Base-by-base conservation (phyloP, 2,797 vertebrate species). In the Triplophysa bombifrons region DNA sequence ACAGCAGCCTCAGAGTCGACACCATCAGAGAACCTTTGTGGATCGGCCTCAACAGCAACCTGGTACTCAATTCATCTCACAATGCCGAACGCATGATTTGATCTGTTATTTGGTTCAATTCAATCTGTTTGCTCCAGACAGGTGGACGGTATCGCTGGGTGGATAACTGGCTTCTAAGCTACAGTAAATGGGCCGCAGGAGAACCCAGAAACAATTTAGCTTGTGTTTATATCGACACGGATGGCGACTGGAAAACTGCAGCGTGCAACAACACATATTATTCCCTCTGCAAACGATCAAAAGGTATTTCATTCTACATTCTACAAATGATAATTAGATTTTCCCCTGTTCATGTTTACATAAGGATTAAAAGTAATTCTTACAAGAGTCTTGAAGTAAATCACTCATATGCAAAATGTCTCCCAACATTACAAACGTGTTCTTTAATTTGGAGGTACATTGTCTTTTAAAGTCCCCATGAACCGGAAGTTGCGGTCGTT, bases 31-130 rank as follows among this genome's bases (percentile, higher is more conserved):
- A 93, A 48, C 94, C 95, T 1, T 2, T 95, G 20, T 99, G 98
- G 98, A 95, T 99, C 3, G 97, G 96, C 51, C 94, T 99, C 75
- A 98, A 98, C 89, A 97, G 91, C 87, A 98, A 98, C 72, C 84
- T 95, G 96, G 98, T 99, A 94, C 92, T 88, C 1, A 48, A 11
- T 9, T 55, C 53, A 55, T 55, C 19, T 55, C 53, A 55, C 19
- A 10, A 9, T 55, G 5, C 34, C 0, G 4, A 5, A 14, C 16
- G 2, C 11, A 58, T 30, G 6, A 51, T 51, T 17, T 51, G 2
- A 51, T 51, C 50, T 51, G 6, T 0, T 17, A 2, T 51, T 48
- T 48, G 30, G 27, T 41, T 25, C 4, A 10, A 72, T 38, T 25
- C 4, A 51, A 69, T 51, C 12, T 6, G 53, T 10, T 55, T 55